phyloP scores from a whole-genome alignment of 2,888 invertebrate genomes.

The Onthophagus sagittarius region DNA sequence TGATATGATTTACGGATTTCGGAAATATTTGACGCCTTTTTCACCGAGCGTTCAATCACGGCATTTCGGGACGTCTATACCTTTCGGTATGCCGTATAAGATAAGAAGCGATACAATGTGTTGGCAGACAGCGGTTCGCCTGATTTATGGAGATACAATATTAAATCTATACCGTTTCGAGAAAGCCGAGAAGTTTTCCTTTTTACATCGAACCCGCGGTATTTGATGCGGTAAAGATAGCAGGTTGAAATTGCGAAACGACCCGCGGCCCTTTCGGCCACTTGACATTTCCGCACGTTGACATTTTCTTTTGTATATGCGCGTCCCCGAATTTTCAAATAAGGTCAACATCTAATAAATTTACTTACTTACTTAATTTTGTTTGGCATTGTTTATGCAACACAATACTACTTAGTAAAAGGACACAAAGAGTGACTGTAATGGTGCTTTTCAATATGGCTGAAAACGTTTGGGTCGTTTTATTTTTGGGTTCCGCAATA shows the following conservation, averaged over 20 bases:
- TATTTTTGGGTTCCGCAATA: background rate
- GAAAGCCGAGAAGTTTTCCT: slow-evolving; percentile 2
- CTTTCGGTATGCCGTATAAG: background rate
- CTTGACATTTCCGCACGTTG: slow-evolving; percentile 39
- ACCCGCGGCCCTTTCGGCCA: slow-evolving; percentile 42
- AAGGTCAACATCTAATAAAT: background rate
- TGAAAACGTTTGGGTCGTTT: background rate
- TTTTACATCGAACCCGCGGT: slow-evolving; percentile 20
- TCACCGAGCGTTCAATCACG: background rate
- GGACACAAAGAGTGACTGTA: slow-evolving; percentile 3
- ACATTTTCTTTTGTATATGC: background rate
- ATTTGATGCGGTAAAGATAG: slow-evolving; percentile 41
- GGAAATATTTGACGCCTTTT: background rate
- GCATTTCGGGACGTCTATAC: background rate
- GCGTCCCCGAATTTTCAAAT: background rate
- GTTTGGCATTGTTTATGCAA: background rate
- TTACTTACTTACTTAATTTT: background rate
- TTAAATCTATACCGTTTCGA: slow-evolving; percentile 20
- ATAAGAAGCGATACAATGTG: background rate
- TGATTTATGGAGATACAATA: slow-evolving; percentile 17
- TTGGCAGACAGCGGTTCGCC: background rate
- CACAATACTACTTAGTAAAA: background rate
- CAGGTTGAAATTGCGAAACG: slow-evolving; percentile 39
- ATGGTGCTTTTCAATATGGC: background rate
- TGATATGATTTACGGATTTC: background rate